phyloP scores from a whole-genome alignment of 2,888 invertebrate genomes.

The Pachycephus smyrnensis region DNA sequence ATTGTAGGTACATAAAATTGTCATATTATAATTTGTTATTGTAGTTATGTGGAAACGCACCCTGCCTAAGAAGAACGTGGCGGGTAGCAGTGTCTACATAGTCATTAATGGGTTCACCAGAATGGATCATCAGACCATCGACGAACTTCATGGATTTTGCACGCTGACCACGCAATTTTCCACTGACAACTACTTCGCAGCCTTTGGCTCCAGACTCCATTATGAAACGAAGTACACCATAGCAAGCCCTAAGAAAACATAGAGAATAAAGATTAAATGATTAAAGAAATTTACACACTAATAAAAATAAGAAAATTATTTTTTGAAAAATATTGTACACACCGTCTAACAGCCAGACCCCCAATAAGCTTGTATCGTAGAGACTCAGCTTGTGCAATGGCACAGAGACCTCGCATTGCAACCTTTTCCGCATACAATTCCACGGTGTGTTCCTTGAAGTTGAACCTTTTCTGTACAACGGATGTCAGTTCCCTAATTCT shows the following conservation, averaged over 20 bases:
- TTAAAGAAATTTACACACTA: background rate
- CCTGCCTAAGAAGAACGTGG: slow-evolving; percentile 96
- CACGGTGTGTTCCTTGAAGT: slow-evolving; percentile 83
- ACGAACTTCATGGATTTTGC: slow-evolving; percentile 99
- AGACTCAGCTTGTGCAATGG: slow-evolving; percentile 97
- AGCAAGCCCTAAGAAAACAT: slow-evolving; percentile 78
- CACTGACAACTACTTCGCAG: slow-evolving; percentile 96
- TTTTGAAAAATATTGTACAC: slow-evolving; percentile 16
- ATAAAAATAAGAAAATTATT: background rate
- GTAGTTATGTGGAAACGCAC: slow-evolving; percentile 67
- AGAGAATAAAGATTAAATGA: background rate
- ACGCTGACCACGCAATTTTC: slow-evolving; percentile 96
- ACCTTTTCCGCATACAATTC: slow-evolving; percentile 98
- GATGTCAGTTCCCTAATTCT: slow-evolving; percentile 95
- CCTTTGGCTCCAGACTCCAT: slow-evolving; percentile 96
- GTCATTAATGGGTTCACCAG: slow-evolving; percentile 98
- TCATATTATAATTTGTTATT: slow-evolving; percentile 89
- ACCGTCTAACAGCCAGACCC: slow-evolving; percentile 78
- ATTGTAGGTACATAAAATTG: slow-evolving; percentile 77
- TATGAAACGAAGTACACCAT: slow-evolving; percentile 96
- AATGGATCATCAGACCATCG: slow-evolving; percentile 98
- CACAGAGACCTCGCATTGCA: slow-evolving; percentile 94
- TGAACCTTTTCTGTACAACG: slow-evolving; percentile 94
- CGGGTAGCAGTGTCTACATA: slow-evolving; percentile 98
- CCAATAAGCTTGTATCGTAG: slow-evolving; percentile 97